Evolutionary conservation across 2,888 invertebrate species (phyloP), one percentile per base, ranked within the genome.

Genomic region (Harpalus rubripes): DNA sequence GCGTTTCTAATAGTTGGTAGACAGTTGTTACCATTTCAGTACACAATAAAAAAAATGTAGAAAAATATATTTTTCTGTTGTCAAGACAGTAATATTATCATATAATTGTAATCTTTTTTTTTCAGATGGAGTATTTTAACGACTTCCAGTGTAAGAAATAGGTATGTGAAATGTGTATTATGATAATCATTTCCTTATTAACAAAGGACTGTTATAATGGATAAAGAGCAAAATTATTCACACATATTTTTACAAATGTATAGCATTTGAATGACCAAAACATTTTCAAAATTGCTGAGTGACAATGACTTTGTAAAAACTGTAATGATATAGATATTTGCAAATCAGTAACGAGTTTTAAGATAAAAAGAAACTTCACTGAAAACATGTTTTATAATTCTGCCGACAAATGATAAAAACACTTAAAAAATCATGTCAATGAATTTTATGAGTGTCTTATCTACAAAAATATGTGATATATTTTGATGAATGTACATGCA

Each of bases 81-180:
- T 32, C 0, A 32, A 32, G 32, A 3, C 22, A 68, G 68, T 68
- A 68, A 41, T 68, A 41, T 41, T 68, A 39, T 39, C 16, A 15
- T n/a, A 15, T 39, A 68, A 39, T 68, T 68, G 3, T 41, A n/a
- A n/a, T n/a, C 16, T 52, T 74, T 41, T 74, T 74, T 41, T 74
- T 74, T 52, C 44, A 74, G 72, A 44, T 52, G 44, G 18, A 18
- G 16, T 18, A 44, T 44, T 74, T 74, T 44, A 44, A 44, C 72
- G 16, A 74, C 72, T 52, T 74, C 68, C 44, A 74, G 6, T 74
- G 44, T 52, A 74, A 18, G 44, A 74, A 74, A 44, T 44, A 44
- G 72, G 72, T 74, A 74, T 74, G 72, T 74, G 72, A 74, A 68
- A 41, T 68, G 68, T 68, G 18, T 44, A 41, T 74, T 74, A 74